These are phyloP conservation scores for Hippocampus guttulatus DNA, from an alignment of 2,113 vertebrate genomes.

Conservation along the genomic window DNA sequence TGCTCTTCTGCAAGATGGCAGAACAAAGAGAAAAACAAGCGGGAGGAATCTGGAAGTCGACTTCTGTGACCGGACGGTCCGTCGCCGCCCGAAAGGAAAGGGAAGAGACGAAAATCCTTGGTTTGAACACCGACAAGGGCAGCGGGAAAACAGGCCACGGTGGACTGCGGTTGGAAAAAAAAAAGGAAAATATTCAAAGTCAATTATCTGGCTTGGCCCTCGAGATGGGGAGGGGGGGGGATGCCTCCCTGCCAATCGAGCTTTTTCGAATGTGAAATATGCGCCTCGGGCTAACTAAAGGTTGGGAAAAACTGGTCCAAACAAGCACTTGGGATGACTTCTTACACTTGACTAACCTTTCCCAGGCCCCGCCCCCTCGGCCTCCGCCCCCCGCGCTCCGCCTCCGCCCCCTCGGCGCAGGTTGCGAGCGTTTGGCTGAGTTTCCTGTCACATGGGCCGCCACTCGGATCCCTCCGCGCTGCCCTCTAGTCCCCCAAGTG, in stretches of 20 bases:
- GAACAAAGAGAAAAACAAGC: too few relatives aligned
- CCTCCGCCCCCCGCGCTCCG: not conserved
- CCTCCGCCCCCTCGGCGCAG: constrained; percentile 54
- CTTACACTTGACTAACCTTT: constrained; percentile 14
- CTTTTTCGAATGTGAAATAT: not conserved
- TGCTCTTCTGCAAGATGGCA: too few relatives aligned
- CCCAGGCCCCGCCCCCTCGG: constrained; percentile 6
- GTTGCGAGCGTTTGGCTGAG: constrained; percentile 70
- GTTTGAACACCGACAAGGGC: too few relatives aligned
- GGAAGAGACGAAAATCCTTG: too few relatives aligned
- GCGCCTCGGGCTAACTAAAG: not conserved
- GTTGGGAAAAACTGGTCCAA: not conserved
- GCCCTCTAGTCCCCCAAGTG: constrained; percentile 58
- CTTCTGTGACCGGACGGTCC: too few relatives aligned
- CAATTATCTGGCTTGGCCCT: too few relatives aligned
- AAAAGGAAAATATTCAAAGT: too few relatives aligned
- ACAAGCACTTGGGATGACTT: not conserved
- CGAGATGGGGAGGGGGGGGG: too few relatives aligned
- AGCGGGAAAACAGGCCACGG: too few relatives aligned
- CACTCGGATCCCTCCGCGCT: constrained; percentile 74
- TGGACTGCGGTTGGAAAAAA: too few relatives aligned
- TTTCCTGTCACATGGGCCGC: constrained; percentile 76
- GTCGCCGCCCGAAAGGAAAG: too few relatives aligned
- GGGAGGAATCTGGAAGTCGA: too few relatives aligned
- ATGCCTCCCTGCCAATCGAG: not conserved